A percentile compares a stretch with the other conserved stretches of the same genome.
Evolutionary conservation across 1,140 invertebrate genomes (phyloP).

Genomic region (Episyrphus balteatus): DNA sequence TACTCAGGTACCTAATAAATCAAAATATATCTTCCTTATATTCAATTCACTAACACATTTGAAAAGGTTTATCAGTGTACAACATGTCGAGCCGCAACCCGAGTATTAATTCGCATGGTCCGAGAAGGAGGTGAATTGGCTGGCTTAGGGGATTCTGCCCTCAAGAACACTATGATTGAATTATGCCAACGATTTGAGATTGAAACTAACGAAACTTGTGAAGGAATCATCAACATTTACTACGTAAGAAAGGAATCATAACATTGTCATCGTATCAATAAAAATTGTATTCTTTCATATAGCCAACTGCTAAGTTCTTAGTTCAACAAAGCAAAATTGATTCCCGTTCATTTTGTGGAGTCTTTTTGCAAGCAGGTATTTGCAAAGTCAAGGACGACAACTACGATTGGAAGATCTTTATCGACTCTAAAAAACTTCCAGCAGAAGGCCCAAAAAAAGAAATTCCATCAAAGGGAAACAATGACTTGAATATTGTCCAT

Average conservation of each 20-base stretch:
- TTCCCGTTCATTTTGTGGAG: slow-evolving; percentile 21
- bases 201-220: slow-evolving; percentile 43
- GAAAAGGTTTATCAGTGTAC: no score
- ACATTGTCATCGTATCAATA: no score
- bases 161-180: slow-evolving; percentile 27
- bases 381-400: slow-evolving; percentile 11
- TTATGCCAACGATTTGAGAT: slow-evolving; percentile 45
- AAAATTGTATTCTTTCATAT: no score
- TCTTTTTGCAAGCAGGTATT: slow-evolving; percentile 18
- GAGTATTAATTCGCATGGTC: slow-evolving; percentile 35
- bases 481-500: slow-evolving; percentile 51
- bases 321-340: slow-evolving; percentile 19
- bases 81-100: slow-evolving; percentile 40
- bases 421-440: slow-evolving; percentile 6
- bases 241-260: slow-evolving; percentile 26
- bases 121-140: slow-evolving; percentile 20
- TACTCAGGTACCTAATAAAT: slow-evolving; percentile 11
- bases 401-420: slow-evolving; percentile 19
- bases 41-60: no score
- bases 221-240: slow-evolving; percentile 44
- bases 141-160: slow-evolving; percentile 9
- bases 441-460: slow-evolving; percentile 12
- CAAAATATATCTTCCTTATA: no score
- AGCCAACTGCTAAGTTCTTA: slow-evolving; percentile 10
- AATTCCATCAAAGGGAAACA: slow-evolving; percentile 7